A percentile compares a stretch with the other conserved stretches of the same genome.
Conservation (phyloP, 1,140 invertebrate genomes). For the Triops cancriformis region DNA sequence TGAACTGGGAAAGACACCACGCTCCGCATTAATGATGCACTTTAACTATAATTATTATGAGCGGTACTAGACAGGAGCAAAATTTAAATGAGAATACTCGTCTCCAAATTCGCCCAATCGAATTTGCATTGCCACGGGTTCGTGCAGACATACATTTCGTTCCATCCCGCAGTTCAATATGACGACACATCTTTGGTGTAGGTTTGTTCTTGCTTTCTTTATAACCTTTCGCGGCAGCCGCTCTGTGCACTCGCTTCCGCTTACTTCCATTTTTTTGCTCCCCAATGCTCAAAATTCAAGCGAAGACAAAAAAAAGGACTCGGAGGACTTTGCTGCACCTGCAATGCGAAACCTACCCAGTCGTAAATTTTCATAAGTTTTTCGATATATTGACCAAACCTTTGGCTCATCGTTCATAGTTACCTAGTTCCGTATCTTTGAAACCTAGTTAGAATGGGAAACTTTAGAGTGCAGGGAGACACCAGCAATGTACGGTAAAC, state of each 20-base stretch:
- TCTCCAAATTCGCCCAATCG: neutral
- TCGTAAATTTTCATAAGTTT: constrained; percentile 7
- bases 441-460: neutral
- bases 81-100: neutral
- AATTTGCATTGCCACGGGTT: neutral
- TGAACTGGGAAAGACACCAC: too few species aligned
- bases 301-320: neutral
- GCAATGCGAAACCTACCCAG: constrained; percentile 2
- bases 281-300: neutral
- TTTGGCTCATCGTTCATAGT: neutral
- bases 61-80: neutral
- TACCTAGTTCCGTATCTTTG: neutral
- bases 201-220: neutral
- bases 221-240: neutral
- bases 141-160: neutral
- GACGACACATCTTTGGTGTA: neutral
- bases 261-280: neutral
- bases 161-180: neutral
- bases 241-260: neutral
- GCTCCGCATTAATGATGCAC: too few species aligned
- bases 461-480: neutral
- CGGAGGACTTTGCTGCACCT: neutral
- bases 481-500: neutral
- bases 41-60: too few species aligned
- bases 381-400: neutral